A percentile compares a stretch with the other conserved stretches of the same genome.
phyloP scores from a whole-genome alignment of 2,113 vertebrate species.

The Bambusicola thoracicus region DNA sequence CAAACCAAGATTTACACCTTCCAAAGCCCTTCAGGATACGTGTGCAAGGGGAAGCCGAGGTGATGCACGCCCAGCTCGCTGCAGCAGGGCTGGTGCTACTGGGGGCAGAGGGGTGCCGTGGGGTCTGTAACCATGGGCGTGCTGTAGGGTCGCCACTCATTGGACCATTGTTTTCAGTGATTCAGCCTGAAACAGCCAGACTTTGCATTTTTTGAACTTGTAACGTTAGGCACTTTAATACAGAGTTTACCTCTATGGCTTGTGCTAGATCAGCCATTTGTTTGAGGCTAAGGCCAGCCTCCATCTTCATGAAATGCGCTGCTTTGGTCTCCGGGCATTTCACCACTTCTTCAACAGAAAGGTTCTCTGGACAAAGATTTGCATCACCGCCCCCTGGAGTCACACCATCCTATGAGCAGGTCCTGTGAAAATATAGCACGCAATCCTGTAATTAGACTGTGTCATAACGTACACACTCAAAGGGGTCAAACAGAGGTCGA shows the following conservation, averaged over 20 bases:
- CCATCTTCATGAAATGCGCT: neutral
- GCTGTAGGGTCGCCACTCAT: neutral
- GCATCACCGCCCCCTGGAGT: neutral
- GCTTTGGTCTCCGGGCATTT: neutral
- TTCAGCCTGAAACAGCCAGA: neutral
- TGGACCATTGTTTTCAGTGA: neutral
- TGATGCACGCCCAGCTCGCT: neutral
- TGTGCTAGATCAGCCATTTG: neutral
- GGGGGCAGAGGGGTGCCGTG: neutral
- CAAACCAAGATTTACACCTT: neutral
- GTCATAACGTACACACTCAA: neutral
- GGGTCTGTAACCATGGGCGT: neutral
- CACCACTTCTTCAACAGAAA: neutral
- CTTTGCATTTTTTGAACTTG: neutral
- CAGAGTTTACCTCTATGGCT: neutral
- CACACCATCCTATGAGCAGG: neutral
- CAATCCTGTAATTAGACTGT: neutral
- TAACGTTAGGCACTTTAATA: neutral
- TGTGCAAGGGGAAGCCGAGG: neutral
- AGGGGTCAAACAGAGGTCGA: neutral
- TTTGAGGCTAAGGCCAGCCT: neutral
- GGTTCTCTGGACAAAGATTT: neutral
- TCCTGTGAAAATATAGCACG: neutral
- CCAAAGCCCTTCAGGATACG: neutral
- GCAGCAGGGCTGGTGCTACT: rapidly evolving